Evolutionary conservation across 2,113 vertebrate genomes (phyloP), one percentile per base, ranked within the genome.

Genomic region (Gopherus evgoodei): DNA sequence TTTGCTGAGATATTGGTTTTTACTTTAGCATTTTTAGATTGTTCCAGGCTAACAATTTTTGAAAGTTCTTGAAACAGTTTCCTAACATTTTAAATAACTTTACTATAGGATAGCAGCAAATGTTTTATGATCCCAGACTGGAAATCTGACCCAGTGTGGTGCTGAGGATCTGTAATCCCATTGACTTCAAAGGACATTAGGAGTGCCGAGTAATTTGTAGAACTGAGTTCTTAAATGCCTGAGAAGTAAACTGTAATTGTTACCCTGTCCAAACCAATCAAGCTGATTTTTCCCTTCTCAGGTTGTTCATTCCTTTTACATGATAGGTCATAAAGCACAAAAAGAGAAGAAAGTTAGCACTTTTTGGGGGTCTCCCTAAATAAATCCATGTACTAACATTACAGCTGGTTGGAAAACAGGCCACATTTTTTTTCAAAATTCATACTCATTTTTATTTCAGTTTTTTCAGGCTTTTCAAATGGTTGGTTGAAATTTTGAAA

Each of bases 321-420:
- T 35, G 38, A 59, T 47, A 50, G 0, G 8, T 57, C 0, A 1
- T 47, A 88, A 96, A 86, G 24, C 38, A 75, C n/a, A 75, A n/a
- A 75, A 86, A 50, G 49, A 93, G 53, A 22, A 65, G 11, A 91
- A 96, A 93, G 42, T 81, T 59, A 93, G 91, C 88, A 91, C 19
- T 84, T 86, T 90, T 47, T 47, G 53, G 5, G 5, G n/a, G 44
- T 83, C 75, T 69, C 83, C 44, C 76, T 81, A 80, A 49, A 86
- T 52, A 31, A 86, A 90, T 65, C 72, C 65, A 57, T 27, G 44
- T 83, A 79, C 53, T 50, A 88, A 90, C 57, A 78, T 31, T 49
- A 12, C 89, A 65, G 53, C 49, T 86, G 91, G 17, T 85, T 88
- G 50, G 57, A 95, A 97, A 88, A 96, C 75, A 89, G 8, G 72